These are phyloP conservation scores for Heliornis fulica DNA, from an alignment of 2,113 vertebrate genomes.

Conservation along the genomic window DNA sequence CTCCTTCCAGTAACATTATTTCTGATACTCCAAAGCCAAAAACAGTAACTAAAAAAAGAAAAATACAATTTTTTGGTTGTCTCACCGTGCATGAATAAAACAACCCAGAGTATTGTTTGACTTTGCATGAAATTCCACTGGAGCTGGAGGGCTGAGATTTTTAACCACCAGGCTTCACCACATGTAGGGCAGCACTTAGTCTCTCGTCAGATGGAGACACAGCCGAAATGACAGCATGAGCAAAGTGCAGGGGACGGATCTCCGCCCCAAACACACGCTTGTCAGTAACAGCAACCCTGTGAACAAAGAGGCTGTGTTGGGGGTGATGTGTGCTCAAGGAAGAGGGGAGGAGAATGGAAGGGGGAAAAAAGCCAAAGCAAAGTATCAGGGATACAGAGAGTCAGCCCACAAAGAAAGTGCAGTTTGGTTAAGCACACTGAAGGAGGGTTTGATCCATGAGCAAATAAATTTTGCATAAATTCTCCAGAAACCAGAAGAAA, in stretches of 20 bases:
- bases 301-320: background rate
- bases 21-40: background rate
- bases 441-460: background rate
- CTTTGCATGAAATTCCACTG: background rate
- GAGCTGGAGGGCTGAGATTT: background rate
- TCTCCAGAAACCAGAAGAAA: background rate
- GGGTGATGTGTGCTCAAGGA: background rate
- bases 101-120: too few species aligned
- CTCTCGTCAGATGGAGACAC: accelerated
- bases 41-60: background rate
- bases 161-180: background rate
- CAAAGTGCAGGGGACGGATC: background rate
- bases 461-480: background rate
- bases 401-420: background rate
- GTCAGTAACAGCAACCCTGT: background rate
- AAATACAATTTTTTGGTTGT: background rate
- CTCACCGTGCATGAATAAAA: background rate
- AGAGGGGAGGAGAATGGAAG: background rate
- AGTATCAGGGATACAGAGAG: background rate
- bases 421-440: background rate
- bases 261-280: background rate
- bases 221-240: background rate
- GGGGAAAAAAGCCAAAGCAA: background rate
- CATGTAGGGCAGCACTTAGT: background rate
- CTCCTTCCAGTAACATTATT: background rate